Evolutionary conservation across 2,797 vertebrate genomes (phyloP), one percentile per base, ranked within the genome.

Genomic region (Chanos chanos): DNA sequence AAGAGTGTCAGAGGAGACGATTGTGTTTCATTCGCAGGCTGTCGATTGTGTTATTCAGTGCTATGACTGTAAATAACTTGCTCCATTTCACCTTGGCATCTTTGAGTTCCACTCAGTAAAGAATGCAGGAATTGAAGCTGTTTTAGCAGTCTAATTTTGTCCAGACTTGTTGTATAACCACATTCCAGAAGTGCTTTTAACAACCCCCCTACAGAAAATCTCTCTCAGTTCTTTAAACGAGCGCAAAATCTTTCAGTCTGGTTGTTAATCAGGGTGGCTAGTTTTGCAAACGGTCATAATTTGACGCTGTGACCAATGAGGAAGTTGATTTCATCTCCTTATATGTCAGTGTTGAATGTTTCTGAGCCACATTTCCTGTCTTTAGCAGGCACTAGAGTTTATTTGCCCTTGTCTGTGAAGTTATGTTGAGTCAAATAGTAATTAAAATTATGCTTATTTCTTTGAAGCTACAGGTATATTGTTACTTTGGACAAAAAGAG

Each of bases 81-180:
- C n/a, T n/a, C n/a, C n/a, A n/a, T n/a, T n/a, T n/a, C n/a, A n/a
- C n/a, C n/a, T n/a, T n/a, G n/a, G n/a, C n/a, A n/a, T n/a, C n/a
- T n/a, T n/a, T n/a, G 18, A 10, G 27, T 18, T 30, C 5, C 45
- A 28, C 13, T 45, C 13, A 16, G 13, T 8, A 16, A 8, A 10
- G 15, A 9, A 27, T 28, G 24, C 13, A 27, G 47, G 47, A 31
- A n/a, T n/a, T n/a, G n/a, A 31, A 5, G 28, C 16, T 33, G 44
- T 19, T 49, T 12, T 13, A 2, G 27, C n/a, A 33, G 13, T 15
- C 31, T 51, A 64, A 69, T 28, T 47, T 66, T 84, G 86, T 73
- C 70, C 72, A 62, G 85, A 86, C 86, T 62, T 85, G 87, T 71
- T 77, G 79, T 53, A n/a, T 56, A 50, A 64, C 61, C 74, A 77